A percentile compares a stretch with the other conserved stretches of the same genome.
These are phyloP conservation scores for Scaptomyza caliginosa DNA, from an alignment of 2,888 invertebrate genomes.

Conservation along the genomic window DNA sequence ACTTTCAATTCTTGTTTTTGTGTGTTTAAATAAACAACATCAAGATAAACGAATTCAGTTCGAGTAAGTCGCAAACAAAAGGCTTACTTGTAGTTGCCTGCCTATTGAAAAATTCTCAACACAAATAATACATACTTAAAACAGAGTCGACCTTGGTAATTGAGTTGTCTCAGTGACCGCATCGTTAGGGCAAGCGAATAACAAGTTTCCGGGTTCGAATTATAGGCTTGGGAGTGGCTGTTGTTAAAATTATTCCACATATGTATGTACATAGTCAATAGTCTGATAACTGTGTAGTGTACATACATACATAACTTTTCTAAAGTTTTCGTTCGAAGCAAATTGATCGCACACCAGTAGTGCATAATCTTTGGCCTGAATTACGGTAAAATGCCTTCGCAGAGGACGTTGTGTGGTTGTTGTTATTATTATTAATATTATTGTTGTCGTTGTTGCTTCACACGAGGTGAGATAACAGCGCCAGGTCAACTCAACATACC, in stretches of 20 bases:
- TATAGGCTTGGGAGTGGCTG: background rate
- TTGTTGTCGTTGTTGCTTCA: constrained; percentile 1
- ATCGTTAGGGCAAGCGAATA: background rate
- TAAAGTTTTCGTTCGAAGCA: background rate
- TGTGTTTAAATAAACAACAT: no score
- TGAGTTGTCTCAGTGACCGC: constrained; percentile 1
- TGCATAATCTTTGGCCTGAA: constrained; percentile 41
- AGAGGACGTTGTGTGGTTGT: constrained; percentile 25
- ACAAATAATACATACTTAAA: background rate
- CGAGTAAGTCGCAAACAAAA: background rate
- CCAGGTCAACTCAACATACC: constrained; percentile 3
- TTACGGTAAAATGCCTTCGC: constrained; percentile 29
- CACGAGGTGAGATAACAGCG: constrained; percentile 33
- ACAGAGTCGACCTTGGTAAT: constrained; percentile 7
- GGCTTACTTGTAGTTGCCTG: background rate
- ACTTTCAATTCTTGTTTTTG: background rate
- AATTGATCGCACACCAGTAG: constrained; percentile 24
- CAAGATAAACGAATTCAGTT: background rate
- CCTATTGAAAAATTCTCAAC: background rate
- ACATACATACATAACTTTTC: no score
- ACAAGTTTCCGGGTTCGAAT: constrained; percentile 1
- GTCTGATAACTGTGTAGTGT: constrained; percentile 9
- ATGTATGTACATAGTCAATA: background rate
- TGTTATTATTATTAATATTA: no score
- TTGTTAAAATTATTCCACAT: background rate